phyloP scores from a whole-genome alignment of 1,140 invertebrate species.

The Alviniconcha marisindica region DNA sequence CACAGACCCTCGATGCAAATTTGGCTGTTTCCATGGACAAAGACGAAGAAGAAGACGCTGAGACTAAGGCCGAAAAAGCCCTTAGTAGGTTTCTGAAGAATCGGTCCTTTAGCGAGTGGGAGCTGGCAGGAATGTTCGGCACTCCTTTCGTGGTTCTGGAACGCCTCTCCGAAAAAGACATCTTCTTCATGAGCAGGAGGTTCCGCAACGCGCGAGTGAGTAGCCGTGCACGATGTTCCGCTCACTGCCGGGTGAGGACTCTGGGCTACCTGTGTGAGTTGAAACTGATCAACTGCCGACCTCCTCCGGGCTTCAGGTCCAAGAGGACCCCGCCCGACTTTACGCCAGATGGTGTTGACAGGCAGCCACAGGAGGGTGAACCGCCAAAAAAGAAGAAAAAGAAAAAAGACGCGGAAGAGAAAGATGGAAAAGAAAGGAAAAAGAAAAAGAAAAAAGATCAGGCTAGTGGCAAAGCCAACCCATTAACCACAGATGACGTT shows the following conservation, averaged over 20 bases:
- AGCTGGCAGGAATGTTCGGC: not conserved
- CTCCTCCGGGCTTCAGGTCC: not conserved
- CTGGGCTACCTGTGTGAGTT: slow-evolving; percentile 19
- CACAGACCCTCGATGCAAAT: not conserved
- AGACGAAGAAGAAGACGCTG: not conserved
- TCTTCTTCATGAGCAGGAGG: slow-evolving; percentile 27
- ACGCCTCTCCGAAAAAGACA: slow-evolving; percentile 1
- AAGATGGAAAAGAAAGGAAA: not conserved
- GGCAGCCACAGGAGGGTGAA: too few species aligned
- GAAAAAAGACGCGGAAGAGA: not conserved
- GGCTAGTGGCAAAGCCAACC: not conserved
- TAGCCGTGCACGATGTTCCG: not conserved
- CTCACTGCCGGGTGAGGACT: slow-evolving; percentile 19
- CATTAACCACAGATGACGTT: too few species aligned
- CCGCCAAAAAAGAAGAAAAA: not conserved
- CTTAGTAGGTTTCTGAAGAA: not conserved
- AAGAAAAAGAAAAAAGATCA: not conserved
- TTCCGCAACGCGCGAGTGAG: slow-evolving; percentile 22
- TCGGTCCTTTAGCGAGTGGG: not conserved
- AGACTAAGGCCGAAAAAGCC: not conserved
- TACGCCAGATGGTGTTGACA: not conserved
- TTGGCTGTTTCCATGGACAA: not conserved
- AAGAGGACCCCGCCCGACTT: not conserved
- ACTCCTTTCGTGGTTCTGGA: slow-evolving; percentile 29
- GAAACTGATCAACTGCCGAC: not conserved